phyloP scores from a whole-genome alignment of 2,797 vertebrate species.

The Xerus rutilus region DNA sequence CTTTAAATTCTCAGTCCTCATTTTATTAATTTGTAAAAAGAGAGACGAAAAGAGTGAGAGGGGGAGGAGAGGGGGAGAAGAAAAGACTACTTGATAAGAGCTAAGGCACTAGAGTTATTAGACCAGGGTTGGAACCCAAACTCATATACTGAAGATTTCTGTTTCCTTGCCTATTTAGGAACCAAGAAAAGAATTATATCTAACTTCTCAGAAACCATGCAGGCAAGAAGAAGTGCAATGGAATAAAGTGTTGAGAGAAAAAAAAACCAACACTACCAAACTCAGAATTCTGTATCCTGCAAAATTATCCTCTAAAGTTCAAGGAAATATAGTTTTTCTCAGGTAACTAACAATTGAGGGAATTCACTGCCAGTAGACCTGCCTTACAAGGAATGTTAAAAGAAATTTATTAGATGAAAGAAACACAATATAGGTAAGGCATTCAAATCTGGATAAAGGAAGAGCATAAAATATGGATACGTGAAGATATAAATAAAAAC shows the following conservation, averaged over 20 bases:
- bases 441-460: background rate
- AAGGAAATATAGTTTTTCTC: slow-evolving; percentile 5
- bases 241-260: background rate
- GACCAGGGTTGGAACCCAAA: background rate
- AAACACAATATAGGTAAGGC: background rate
- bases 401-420: background rate
- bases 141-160: background rate
- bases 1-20: slow-evolving; percentile 14
- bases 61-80: background rate
- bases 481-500: background rate
- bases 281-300: background rate
- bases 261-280: background rate
- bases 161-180: background rate
- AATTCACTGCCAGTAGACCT: background rate
- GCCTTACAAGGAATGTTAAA: background rate
- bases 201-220: background rate
- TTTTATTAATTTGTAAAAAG: slow-evolving; percentile 36
- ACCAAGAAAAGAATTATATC: background rate
- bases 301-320: background rate
- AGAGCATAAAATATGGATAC: background rate
- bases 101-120: background rate
- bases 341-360: background rate
- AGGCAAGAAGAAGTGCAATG: background rate
- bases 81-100: background rate
- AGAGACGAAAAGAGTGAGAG: background rate